Evolutionary conservation across 2,797 vertebrate species (phyloP), one percentile per base, ranked within the genome.

Genomic region (Gobio occitaniae): DNA sequence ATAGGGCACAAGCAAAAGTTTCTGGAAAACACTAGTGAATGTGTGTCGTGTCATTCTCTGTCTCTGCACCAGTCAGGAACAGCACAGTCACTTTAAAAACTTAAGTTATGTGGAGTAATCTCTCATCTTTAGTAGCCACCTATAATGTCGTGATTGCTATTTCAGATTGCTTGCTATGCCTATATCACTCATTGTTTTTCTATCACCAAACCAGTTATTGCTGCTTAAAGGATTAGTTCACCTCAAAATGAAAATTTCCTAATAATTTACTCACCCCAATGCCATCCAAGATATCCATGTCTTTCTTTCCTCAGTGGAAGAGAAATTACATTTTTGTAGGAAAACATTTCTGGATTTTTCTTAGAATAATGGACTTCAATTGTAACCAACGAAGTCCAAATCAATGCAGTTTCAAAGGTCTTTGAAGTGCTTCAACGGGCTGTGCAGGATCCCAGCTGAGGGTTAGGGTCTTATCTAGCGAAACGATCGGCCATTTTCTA

Each of bases 11-110:
- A 38, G 65, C 56, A 59, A 59, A 68, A 17, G 16, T 17, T 68
- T 68, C 65, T 68, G 65, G 32, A 68, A 68, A 68, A 68, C 32
- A 68, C 65, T 38, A 68, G 32, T 68, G 7, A 68, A 68, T 38
- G 65, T 68, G 65, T 68, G 65, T 68, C 6, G 15, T 68, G 56
- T 59, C 65, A 68, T 38, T 68, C 65, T 19, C 65, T 68, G 32
- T 32, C 32, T 68, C 65, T 68, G 65, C 65, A 68, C 65, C 29
- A 59, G 21, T n/a, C 21, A 59, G 21, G 9, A 59, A 59, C 21
- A n/a, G 56, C 56, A 59, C 56, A 59, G 65, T 68, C 32, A 38
- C 65, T 68, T 36, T 32, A 68, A 68, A 68, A 19, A 16, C 32
- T 38, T 36, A 68, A 38, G 65, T 66, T 66, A 38, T 66, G 63